These are phyloP conservation scores for Rhinichthys klamathensis DNA, from an alignment of 2,113 vertebrate genomes.

Conservation along the genomic window DNA sequence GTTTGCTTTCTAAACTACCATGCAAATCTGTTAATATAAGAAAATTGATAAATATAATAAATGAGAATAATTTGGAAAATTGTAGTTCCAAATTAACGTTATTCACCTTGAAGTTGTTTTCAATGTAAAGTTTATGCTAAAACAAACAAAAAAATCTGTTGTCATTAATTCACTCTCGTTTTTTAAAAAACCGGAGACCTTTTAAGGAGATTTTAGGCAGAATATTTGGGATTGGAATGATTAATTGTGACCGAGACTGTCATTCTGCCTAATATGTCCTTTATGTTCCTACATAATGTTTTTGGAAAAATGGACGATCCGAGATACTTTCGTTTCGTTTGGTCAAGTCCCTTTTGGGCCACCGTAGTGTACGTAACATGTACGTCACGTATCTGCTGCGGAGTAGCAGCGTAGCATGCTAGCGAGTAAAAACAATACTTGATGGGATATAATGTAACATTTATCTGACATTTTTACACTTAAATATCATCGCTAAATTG, in stretches of 20 bases:
- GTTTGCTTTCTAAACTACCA: constrained; percentile 64
- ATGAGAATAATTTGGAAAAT: too few relatives aligned
- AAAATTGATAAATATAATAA: too few relatives aligned
- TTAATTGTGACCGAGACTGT: background rate
- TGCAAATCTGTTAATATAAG: background rate
- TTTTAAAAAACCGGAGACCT: background rate
- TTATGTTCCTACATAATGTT: background rate
- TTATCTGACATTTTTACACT: background rate
- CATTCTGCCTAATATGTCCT: background rate
- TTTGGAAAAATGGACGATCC: background rate
- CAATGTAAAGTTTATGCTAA: too few relatives aligned
- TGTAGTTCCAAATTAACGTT: too few relatives aligned
- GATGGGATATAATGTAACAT: background rate
- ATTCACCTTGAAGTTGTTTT: too few relatives aligned
- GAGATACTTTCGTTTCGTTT: background rate
- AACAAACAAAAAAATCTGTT: too few relatives aligned
- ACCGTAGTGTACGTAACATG: background rate
- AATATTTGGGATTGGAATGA: background rate
- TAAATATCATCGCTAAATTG: background rate
- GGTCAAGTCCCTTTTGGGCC: background rate
- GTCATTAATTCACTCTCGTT: background rate
- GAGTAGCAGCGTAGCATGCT: background rate
- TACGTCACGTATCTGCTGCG: background rate
- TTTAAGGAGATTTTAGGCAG: background rate
- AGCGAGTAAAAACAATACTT: constrained; percentile 25